Evolutionary conservation across 2,797 vertebrate genomes (phyloP), one percentile per base, ranked within the genome.

Genomic region (Microhierax caerulescens): DNA sequence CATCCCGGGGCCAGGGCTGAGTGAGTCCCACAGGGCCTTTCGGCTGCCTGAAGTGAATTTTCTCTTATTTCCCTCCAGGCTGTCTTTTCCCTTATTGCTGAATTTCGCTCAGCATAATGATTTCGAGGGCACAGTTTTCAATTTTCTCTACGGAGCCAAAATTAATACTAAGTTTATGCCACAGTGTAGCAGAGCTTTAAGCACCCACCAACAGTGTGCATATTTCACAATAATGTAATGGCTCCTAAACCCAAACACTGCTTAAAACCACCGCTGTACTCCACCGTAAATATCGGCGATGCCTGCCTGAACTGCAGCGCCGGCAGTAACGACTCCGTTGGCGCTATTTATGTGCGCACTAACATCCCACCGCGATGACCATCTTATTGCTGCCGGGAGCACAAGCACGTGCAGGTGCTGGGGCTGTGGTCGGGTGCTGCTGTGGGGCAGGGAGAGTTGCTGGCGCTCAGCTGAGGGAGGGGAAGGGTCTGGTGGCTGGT

Each of bases 171-270:
- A 85, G 63, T 90, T 96, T 92, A 75, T 97, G 92, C 86, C 91
- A 51, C 45, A 54, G 57, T 14, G 11, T 90, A 93, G 78, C 67
- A 82, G 91, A 64, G 21, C 74, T 94, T 75, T 85, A 93, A 91
- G 61, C 85, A 61, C 61, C 79, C 57, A 61, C 93, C 93, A 95
- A 61, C 82, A 85, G 83, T 4, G 34, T 74, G 76, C 82, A 45
- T 96, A 87, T 96, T 97, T 97, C 91, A 93, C 89, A 95, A 84
- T 94, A 95, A 96, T 47, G 74, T 88, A 95, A 88, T 47, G 67
- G 92, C 53, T 91, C 48, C 92, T 96, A 96, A 95, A 96, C 95
- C 75, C 61, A 92, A 95, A 93, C 50, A 63, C 78, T 94, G 77
- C 77, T 92, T 72, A 94, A 89, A 96, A 74, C 54, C 63, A 70